Conservation (phyloP, 2,797 vertebrate genomes). For the Menidia menidia region DNA sequence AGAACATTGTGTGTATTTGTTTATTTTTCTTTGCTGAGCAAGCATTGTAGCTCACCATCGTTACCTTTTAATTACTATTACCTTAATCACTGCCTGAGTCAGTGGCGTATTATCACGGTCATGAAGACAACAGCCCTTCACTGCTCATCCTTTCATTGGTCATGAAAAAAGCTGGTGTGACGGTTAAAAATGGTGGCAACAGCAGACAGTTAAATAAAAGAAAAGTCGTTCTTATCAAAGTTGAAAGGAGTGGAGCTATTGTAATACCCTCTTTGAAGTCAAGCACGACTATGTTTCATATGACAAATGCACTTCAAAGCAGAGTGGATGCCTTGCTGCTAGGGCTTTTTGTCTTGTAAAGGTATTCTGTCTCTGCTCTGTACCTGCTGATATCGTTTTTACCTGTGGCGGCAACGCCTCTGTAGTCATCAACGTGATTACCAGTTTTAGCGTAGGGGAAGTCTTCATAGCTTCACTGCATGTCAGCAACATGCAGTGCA, state of each 20-base stretch:
- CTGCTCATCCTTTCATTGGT: conserved; percentile 13
- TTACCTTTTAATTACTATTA: conserved; percentile 53
- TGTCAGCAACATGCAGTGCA: conserved; percentile 28
- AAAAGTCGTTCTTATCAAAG: conserved; percentile 58
- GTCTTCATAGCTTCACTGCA: conserved; percentile 1
- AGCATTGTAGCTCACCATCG: conserved; percentile 19
- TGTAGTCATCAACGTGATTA: conserved; percentile 61
- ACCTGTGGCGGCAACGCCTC: conserved; percentile 68
- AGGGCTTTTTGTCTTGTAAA: conserved; percentile 65
- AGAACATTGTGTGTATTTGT: conserved; percentile 9
- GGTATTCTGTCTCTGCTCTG: conserved; percentile 55
- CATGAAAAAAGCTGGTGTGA: conserved; percentile 25
- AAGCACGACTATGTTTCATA: conserved; percentile 69
- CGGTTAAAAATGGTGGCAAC: conserved; percentile 42
- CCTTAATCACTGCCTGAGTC: conserved; percentile 44
- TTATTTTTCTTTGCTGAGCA: conserved; percentile 26
- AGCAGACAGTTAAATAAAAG: conserved; percentile 56
- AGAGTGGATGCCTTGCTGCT: conserved; percentile 58
- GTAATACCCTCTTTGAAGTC: conserved; percentile 77
- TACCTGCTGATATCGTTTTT: conserved; percentile 75
- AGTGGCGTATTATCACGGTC: conserved; percentile 39
- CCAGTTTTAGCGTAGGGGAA: conserved; percentile 18
- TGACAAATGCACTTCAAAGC: conserved; percentile 80
- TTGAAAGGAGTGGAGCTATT: conserved; percentile 68
- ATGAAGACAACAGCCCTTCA: conserved; percentile 24